Evolutionary conservation across 2,797 vertebrate genomes (phyloP), one percentile per base, ranked within the genome.

Genomic region (Phoebastria nigripes): DNA sequence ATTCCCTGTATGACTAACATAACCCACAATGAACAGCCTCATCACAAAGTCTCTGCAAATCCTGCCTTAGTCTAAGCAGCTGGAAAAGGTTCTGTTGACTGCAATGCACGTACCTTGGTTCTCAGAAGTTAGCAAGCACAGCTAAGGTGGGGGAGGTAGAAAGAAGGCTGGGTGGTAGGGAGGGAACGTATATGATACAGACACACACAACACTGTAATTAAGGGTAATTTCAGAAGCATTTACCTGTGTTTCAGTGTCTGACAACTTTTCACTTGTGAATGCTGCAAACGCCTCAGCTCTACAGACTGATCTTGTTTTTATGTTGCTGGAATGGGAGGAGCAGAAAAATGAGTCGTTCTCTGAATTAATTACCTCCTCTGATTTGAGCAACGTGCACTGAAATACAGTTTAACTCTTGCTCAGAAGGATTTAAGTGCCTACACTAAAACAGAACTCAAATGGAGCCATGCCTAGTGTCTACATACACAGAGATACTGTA

Each of bases 201-300:
- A 90, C 88, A 93, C 77, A 74, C 58, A 94, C 72, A 77, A 87
- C 73, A 66, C 82, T 94, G 61, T 81, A 96, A 97, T 96, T 92
- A 97, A 95, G 59, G 58, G 81, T 67, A 93, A 89, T 95, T 97
- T 97, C 91, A 95, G 93, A 96, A 95, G 72, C 74, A 72, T 86
- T 96, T 92, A 82, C 95, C 96, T 97, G 93, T 58, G 82, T 89
- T 91, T 96, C 92, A 97, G 51, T 88, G 72, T 92, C 93, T 94
- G 83, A 94, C 71, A 93, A 96, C 88, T 91, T 95, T 90, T 93
- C 89, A 87, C 87, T 93, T 91, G 81, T 87, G 93, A 94, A 79
- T 66, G 66, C 63, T 59, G 87, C 37, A 55, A 94, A 63, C 0
- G 35, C 35, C 67, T 82, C 78, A 94, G 84, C 59, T 87, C 76